phyloP scores from a whole-genome alignment of 2,888 invertebrate species.

The Drosophila dives region DNA sequence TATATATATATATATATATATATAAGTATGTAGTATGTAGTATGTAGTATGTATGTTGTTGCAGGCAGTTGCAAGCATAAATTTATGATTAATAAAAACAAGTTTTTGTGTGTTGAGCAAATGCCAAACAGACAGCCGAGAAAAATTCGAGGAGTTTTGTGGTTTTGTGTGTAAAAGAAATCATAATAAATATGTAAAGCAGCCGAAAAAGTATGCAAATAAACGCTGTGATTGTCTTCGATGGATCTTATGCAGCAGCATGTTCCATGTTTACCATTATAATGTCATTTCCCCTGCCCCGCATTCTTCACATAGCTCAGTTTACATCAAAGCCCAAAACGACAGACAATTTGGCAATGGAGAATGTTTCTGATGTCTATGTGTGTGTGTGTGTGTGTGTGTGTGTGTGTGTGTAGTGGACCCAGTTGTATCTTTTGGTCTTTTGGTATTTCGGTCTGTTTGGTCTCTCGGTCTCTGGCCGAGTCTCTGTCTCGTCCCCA shows the following conservation, averaged over 20 bases:
- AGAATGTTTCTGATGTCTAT: constrained; percentile 25
- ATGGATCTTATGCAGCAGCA: constrained; percentile 60
- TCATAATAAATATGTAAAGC: constrained; percentile 69
- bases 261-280: constrained; percentile 31
- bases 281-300: constrained; percentile 22
- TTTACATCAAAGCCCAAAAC: constrained; percentile 38
- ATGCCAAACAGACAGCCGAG: constrained; percentile 18
- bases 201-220: constrained; percentile 72
- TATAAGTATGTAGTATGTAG: not conserved
- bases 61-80: constrained; percentile 54
- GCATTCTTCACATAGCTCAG: not conserved
- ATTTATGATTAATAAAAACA: constrained; percentile 75
- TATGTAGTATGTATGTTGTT: constrained; percentile 1
- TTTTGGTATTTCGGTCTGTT: constrained; percentile 24
- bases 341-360: constrained; percentile 47
- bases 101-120: constrained; percentile 38
- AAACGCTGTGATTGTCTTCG: constrained; percentile 65
- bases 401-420: not conserved
- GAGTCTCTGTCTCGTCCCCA: constrained; percentile 37
- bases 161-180: constrained; percentile 36
- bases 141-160: not conserved
- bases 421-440: constrained; percentile 16
- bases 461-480: constrained; percentile 22
- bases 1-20: not conserved
- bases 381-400: not conserved